Conservation (phyloP, 2,888 invertebrate species). For the Holacanthella duospinosa region DNA sequence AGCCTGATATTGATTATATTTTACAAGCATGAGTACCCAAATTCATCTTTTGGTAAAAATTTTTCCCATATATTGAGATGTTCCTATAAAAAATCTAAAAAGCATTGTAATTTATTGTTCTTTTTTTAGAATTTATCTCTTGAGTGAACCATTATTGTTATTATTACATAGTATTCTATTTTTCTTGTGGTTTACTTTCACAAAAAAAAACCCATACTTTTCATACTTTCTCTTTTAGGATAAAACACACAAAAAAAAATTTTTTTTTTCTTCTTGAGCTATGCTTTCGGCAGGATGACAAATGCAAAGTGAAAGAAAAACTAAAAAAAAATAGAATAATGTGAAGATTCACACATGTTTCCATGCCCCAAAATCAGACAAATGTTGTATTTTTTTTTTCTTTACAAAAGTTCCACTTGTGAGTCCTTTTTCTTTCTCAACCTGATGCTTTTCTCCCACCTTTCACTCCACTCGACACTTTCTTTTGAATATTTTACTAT, state of each 20-base stretch:
- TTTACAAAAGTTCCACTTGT: neutral
- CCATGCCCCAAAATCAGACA: neutral
- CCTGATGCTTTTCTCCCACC: slow-evolving; percentile 1
- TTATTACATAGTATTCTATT: neutral
- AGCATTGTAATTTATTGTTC: neutral
- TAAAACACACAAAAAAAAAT: neutral
- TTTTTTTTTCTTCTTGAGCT: no score
- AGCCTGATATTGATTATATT: no score
- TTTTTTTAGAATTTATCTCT: neutral
- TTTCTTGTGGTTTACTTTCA: neutral
- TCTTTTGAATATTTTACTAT: neutral
- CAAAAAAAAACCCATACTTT: neutral
- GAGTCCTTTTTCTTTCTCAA: neutral
- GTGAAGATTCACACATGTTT: slow-evolving; percentile 6
- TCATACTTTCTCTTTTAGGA: neutral
- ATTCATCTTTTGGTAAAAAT: no score
- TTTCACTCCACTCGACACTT: neutral
- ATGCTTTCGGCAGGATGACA: neutral
- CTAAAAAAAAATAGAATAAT: neutral
- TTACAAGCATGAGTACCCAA: no score
- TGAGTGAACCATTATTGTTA: neutral
- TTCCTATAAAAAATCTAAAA: no score
- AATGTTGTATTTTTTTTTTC: neutral
- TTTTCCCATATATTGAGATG: no score
- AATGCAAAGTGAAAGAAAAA: neutral